Percentiles rank a stretch among this genome's conserved stretches.
These are phyloP conservation scores for Cryptoprocta ferox DNA, from an alignment of 2,797 vertebrate species.

Conservation along the genomic window DNA sequence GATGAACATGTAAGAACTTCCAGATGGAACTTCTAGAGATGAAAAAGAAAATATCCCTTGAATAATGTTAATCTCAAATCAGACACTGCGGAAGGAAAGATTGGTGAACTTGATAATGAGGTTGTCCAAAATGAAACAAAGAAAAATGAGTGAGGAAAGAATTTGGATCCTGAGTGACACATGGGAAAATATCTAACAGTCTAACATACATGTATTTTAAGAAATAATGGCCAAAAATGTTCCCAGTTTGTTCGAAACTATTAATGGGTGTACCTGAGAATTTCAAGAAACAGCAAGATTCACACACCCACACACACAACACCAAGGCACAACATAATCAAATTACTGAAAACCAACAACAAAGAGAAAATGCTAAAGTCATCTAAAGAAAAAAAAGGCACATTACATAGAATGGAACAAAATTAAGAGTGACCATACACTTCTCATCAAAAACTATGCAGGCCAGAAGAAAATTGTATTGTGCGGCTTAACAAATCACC, in stretches of 20 bases:
- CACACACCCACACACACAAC: neutral
- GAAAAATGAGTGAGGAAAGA: neutral
- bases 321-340: neutral
- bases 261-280: neutral
- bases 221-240: neutral
- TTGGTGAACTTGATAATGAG: neutral
- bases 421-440: neutral
- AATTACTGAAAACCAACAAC: neutral
- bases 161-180: neutral
- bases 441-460: neutral
- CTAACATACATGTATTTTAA: neutral
- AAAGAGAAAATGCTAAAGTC: neutral
- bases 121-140: neutral
- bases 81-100: neutral
- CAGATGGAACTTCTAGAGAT: neutral
- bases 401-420: neutral
- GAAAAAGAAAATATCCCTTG: neutral
- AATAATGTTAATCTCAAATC: neutral
- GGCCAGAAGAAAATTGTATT: neutral
- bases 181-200: neutral
- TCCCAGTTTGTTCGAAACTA: constrained; percentile 23
- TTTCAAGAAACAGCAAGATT: neutral
- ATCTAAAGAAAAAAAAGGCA: neutral
- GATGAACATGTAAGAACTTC: neutral
- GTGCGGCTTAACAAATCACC: neutral